Conservation (phyloP, 2,888 invertebrate species). For the Lumbricus terrestris region DNA sequence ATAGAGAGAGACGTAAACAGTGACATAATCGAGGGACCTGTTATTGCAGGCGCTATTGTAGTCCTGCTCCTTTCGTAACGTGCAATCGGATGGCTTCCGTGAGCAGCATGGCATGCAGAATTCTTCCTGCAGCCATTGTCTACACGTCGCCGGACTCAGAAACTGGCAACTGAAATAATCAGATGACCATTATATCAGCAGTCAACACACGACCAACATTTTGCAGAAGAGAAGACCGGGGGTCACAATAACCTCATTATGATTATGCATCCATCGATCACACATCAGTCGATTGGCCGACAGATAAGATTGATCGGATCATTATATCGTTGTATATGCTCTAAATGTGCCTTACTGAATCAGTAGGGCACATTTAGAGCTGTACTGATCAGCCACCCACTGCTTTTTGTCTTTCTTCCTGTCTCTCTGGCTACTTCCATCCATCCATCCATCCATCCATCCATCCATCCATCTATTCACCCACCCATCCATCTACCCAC, state of each 20-base stretch:
- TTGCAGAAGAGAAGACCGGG: too few relatives aligned
- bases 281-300: background rate
- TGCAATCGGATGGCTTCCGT: slow-evolving; percentile 18
- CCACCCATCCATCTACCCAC: background rate
- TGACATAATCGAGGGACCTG: background rate
- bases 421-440: too few relatives aligned
- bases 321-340: background rate
- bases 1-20: background rate
- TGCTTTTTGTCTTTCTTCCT: too few relatives aligned
- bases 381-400: too few relatives aligned
- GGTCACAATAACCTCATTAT: too few relatives aligned
- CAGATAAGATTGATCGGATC: background rate
- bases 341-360: too few relatives aligned
- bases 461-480: background rate
- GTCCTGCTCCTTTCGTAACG: slow-evolving; percentile 5
- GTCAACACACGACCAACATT: too few relatives aligned
- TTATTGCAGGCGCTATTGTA: background rate
- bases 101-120: slow-evolving; percentile 23
- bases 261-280: too few relatives aligned
- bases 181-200: background rate
- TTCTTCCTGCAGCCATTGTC: background rate
- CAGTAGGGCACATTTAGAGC: too few relatives aligned
- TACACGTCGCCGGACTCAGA: background rate
- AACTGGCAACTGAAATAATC: background rate
- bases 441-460: background rate